Percentiles rank a stretch among this genome's conserved stretches.
These are phyloP conservation scores for Myrmecobius fasciatus DNA, from an alignment of 2,113 vertebrate genomes.

Conservation along the genomic window DNA sequence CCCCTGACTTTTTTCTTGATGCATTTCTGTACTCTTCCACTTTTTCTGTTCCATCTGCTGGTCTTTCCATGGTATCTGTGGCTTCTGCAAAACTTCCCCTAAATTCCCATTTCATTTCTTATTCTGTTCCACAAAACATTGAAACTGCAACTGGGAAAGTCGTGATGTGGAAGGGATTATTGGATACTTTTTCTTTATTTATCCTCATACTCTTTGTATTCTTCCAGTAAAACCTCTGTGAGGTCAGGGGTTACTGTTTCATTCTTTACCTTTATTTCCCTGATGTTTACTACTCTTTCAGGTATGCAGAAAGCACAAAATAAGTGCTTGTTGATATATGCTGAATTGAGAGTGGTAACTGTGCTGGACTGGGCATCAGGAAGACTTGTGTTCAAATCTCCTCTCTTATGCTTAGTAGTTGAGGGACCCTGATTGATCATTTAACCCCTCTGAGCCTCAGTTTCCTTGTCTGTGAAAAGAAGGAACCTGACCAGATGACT, in stretches of 20 bases:
- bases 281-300: background rate
- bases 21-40: too few relatives aligned
- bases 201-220: background rate
- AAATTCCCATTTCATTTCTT: too few relatives aligned
- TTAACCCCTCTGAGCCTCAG: background rate
- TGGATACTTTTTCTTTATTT: background rate
- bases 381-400: background rate
- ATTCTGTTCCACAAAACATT: too few relatives aligned
- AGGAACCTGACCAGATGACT: background rate
- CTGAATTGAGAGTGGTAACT: background rate
- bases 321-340: background rate
- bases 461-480: background rate
- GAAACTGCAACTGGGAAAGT: too few relatives aligned
- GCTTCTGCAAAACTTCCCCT: too few relatives aligned
- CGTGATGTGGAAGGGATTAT: too few relatives aligned
- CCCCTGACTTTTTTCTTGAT: too few relatives aligned
- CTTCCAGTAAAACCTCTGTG: background rate
- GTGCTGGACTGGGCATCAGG: background rate
- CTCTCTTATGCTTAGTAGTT: background rate
- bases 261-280: background rate
- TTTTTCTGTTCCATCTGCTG: too few relatives aligned
- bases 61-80: too few relatives aligned
- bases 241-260: background rate
- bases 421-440: background rate
- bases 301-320: background rate